Conservation (phyloP, 2,888 invertebrate species). For the Heliconius erato region DNA sequence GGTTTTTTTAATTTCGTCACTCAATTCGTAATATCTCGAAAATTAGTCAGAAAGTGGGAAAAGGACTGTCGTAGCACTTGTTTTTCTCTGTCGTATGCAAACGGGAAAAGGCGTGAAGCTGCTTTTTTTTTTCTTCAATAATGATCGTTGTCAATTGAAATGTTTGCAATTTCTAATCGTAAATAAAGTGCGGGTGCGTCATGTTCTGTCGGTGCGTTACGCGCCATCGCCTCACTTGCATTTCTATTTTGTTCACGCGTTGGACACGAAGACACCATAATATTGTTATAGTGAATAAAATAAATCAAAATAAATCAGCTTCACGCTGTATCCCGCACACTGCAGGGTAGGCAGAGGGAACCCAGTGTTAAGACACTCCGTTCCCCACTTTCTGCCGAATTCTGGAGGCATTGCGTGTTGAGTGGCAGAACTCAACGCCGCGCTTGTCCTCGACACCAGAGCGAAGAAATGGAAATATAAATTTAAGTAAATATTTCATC, state of each 20-base stretch:
- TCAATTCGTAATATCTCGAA: neutral
- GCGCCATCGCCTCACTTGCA: constrained; percentile 73
- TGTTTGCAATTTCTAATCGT: constrained; percentile 56
- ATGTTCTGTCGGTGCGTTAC: constrained; percentile 65
- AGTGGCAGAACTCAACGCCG: no score
- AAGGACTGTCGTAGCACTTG: no score
- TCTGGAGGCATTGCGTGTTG: no score
- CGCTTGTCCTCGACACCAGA: no score
- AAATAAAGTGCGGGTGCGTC: constrained; percentile 49
- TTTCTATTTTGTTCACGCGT: constrained; percentile 72
- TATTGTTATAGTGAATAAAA: neutral
- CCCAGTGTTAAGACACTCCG: no score
- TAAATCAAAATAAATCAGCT: neutral
- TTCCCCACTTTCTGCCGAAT: no score
- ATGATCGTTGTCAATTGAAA: constrained; percentile 48
- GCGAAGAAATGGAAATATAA: no score
- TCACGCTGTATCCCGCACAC: no score
- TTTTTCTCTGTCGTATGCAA: neutral
- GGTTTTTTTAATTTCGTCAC: neutral
- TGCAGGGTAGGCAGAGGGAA: no score
- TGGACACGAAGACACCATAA: constrained; percentile 56
- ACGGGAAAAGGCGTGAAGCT: neutral
- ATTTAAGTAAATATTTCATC: no score
- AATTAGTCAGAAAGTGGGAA: neutral
- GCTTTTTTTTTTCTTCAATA: constrained; percentile 10